Conservation (phyloP, 2,113 vertebrate species). For the Cynoglossus semilaevis region DNA sequence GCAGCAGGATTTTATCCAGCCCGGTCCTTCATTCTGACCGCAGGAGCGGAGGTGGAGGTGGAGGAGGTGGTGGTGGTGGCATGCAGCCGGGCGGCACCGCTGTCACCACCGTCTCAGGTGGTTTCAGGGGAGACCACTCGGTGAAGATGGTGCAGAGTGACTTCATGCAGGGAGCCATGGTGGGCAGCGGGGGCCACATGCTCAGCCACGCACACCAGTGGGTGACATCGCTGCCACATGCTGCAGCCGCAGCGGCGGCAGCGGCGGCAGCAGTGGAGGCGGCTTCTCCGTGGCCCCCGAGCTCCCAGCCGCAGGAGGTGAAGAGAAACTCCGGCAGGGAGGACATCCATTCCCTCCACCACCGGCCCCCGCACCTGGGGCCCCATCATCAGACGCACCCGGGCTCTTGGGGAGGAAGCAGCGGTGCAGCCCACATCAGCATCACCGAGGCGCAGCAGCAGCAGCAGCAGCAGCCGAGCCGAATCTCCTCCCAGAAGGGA, state of each 20-base stretch:
- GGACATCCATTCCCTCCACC: constrained; percentile 87
- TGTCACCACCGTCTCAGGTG: constrained; percentile 83
- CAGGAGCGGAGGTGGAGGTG: constrained; percentile 57
- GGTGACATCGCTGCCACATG: constrained; percentile 91
- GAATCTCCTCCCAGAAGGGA: constrained; percentile 88
- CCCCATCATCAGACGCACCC: constrained; percentile 89
- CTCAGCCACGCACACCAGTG: constrained; percentile 94
- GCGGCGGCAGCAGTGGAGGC: constrained; percentile 86
- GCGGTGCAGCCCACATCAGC: constrained; percentile 18
- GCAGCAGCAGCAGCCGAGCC: constrained; percentile 78
- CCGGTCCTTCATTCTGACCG: constrained; percentile 87
- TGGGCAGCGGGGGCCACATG: constrained; percentile 92
- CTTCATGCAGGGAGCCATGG: constrained; percentile 94
- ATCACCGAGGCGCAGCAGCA: constrained; percentile 80
- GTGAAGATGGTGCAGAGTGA: constrained; percentile 94
- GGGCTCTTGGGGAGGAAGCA: constrained; percentile 78
- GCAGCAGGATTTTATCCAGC: constrained; percentile 86
- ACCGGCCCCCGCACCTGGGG: constrained; percentile 84
- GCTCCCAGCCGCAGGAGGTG: constrained; percentile 83
- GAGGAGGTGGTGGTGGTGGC: constrained; percentile 47
- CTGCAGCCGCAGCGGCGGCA: constrained; percentile 86
- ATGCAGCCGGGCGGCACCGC: constrained; percentile 85
- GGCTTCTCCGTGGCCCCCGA: constrained; percentile 85
- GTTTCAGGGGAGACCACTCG: constrained; percentile 86
- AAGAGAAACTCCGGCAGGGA: constrained; percentile 84